phyloP scores from a whole-genome alignment of 1,140 invertebrate species.

The Coelopa frigida region DNA sequence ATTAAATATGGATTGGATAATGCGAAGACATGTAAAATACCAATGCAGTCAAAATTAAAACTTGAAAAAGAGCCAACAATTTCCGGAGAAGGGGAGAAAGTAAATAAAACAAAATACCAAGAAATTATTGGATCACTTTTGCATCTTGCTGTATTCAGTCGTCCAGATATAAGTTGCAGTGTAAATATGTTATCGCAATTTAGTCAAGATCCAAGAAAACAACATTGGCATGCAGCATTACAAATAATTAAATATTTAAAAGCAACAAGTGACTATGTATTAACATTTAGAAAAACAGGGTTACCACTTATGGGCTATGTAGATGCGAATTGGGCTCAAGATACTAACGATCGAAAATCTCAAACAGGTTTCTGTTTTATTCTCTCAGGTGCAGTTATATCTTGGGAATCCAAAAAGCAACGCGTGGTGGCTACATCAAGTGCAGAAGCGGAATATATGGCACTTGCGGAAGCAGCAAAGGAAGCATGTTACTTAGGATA shows the following conservation, averaged over 20 bases:
- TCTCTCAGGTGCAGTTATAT: too few relatives aligned
- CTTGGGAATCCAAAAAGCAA: neutral
- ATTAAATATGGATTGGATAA: slow-evolving; percentile 19
- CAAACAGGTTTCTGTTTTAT: neutral
- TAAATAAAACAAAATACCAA: slow-evolving; percentile 21
- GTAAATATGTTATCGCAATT: slow-evolving; percentile 19
- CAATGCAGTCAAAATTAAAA: slow-evolving; percentile 20
- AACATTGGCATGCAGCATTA: too few relatives aligned
- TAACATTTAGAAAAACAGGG: too few relatives aligned
- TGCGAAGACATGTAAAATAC: slow-evolving; percentile 20
- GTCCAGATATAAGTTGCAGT: slow-evolving; percentile 43
- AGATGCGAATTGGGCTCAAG: neutral
- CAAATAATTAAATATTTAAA: too few relatives aligned
- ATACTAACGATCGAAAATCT: slow-evolving; percentile 2
- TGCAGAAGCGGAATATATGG: slow-evolving; percentile 6
- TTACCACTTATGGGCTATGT: too few relatives aligned
- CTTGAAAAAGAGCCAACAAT: slow-evolving; percentile 14
- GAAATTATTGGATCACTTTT: slow-evolving; percentile 41
- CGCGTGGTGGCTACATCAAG: neutral
- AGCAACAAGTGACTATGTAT: too few relatives aligned
- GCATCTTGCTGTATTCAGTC: slow-evolving; percentile 29
- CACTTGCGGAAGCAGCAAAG: too few relatives aligned
- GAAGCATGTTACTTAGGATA: too few relatives aligned
- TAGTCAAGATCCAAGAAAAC: neutral
- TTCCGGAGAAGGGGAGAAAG: slow-evolving; percentile 1